Evolutionary conservation across 2,888 invertebrate genomes (phyloP), one percentile per base, ranked within the genome.

Genomic region (Bugula neritina): DNA sequence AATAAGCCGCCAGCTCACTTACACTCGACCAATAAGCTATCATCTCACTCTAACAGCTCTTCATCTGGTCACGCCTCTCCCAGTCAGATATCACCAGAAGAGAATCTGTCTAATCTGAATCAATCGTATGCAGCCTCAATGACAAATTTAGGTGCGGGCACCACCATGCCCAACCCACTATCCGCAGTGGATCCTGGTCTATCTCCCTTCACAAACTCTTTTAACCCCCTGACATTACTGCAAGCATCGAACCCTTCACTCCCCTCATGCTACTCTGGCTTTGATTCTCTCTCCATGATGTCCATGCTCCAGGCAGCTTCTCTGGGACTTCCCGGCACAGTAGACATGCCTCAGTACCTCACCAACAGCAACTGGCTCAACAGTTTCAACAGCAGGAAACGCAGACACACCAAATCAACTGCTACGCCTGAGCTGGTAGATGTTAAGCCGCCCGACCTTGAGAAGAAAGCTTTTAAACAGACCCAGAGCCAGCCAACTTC

Each of bases 401-500:
- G 63, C 17, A 27, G 31, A 34, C 63, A 31, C 10, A n/a, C 63
- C 27, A 25, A 25, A 57, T 13, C 63, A 10, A 31, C 63, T 25
- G 17, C 27, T 5, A 25, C 63, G 17, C 3, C 31, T 25, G 63
- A 63, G 5, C 29, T 5, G 10, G 5, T 17, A 10, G 43, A 17
- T 43, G 17, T 43, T 3, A 43, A 10, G 10, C 17, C 43, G 17
- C 43, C 43, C 3, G 43, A 43, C 3, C 31, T 5, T 3, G 63
- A 21, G 3, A 34, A 13, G 17, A 63, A 63, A 63, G 5, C 21
- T 31, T 1, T 31, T 10, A 63, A 63, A 31, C 13, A 27, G 17
- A n/a, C 25, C 5, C 57, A 57, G 25, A 63, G 17, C 31, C 63
- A 63, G n/a, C 63, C 63, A 27, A 57, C 57, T n/a, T 57, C 57